phyloP scores from a whole-genome alignment of 2,797 vertebrate species.

The Sebastes reedi region DNA sequence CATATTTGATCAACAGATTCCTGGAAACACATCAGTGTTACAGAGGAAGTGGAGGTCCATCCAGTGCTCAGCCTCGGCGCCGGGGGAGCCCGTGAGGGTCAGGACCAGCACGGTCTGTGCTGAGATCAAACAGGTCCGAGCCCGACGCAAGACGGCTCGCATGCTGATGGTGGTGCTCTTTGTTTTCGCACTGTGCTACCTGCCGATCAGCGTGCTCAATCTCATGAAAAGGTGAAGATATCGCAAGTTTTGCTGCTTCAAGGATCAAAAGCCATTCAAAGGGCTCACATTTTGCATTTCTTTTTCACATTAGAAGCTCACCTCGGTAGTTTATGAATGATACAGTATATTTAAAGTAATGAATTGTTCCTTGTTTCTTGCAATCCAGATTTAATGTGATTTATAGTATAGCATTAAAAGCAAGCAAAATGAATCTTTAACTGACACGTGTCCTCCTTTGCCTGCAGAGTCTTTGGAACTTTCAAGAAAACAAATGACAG shows the following conservation, averaged over 20 bases:
- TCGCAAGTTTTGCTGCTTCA: neutral
- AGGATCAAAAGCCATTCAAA: neutral
- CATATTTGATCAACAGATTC: conserved; percentile 84
- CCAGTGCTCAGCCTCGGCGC: conserved; percentile 81
- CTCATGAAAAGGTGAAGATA: conserved; percentile 92
- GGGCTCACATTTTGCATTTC: neutral
- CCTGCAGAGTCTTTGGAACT: conserved; percentile 91
- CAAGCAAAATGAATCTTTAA: neutral
- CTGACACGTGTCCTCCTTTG: neutral
- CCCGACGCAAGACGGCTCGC: conserved; percentile 93
- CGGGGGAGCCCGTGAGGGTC: conserved; percentile 83
- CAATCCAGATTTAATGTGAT: neutral
- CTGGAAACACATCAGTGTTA: conserved; percentile 91
- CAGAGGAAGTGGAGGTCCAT: conserved; percentile 92
- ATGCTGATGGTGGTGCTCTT: conserved; percentile 97
- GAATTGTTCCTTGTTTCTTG: neutral
- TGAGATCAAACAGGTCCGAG: conserved; percentile 94
- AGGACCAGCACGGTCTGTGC: conserved; percentile 88
- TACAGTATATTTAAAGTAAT: neutral
- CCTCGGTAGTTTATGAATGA: neutral
- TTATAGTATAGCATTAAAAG: neutral
- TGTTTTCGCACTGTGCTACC: conserved; percentile 95
- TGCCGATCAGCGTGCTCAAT: conserved; percentile 96
- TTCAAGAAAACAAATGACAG: conserved; percentile 92
- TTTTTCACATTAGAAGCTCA: neutral